Evolutionary conservation across 2,888 invertebrate genomes (phyloP).

Genomic region (Parnassius smintheus): DNA sequence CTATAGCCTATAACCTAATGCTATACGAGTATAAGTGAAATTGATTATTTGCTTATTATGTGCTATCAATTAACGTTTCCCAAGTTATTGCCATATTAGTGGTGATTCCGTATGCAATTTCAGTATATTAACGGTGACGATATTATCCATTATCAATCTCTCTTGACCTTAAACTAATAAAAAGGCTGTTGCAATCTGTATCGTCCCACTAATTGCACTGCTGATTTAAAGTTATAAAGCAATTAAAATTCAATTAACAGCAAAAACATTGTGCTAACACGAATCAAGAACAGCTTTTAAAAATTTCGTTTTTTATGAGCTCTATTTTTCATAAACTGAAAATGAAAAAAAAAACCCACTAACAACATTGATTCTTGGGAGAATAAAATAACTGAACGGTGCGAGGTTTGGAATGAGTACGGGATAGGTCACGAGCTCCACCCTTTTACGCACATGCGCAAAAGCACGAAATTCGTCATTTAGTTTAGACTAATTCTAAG

Average conservation of each 20-base stretch:
- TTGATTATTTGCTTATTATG: no score
- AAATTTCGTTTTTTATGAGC: not conserved
- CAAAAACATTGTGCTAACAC: not conserved
- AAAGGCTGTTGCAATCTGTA: constrained; percentile 6
- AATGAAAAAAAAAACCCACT: not conserved
- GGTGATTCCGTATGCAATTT: constrained; percentile 17
- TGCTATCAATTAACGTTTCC: no score
- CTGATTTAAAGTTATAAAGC: constrained; percentile 14
- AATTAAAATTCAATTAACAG: constrained; percentile 19
- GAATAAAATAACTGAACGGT: no score
- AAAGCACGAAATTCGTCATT: no score
- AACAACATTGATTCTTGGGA: not conserved
- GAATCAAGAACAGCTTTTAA: not conserved
- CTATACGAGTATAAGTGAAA: no score
- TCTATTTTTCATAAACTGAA: not conserved
- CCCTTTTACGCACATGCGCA: no score
- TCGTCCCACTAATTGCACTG: constrained; percentile 15
- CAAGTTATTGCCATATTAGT: not conserved
- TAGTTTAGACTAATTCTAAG: no score
- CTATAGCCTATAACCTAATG: no score
- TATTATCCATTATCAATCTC: constrained; percentile 18
- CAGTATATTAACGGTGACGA: constrained; percentile 6
- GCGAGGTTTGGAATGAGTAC: no score
- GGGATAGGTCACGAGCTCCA: no score
- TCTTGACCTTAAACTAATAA: constrained; percentile 18